Base-by-base conservation (phyloP, 1,140 invertebrate species). In the Ptiloglossa arizonensis region DNA sequence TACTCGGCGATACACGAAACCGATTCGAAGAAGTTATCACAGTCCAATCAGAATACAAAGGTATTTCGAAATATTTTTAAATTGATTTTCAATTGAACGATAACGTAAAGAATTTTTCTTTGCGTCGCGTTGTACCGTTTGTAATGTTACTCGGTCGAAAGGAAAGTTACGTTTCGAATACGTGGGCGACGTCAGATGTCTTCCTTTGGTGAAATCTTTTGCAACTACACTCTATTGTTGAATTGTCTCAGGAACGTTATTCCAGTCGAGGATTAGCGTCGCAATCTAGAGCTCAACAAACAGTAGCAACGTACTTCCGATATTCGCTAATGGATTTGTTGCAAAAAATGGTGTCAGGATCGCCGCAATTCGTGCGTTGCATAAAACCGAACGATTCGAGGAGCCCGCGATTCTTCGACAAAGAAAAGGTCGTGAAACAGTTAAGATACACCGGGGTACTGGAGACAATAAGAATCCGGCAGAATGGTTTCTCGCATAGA, bases 321-420 rank as follows among this genome's bases (percentile, higher is more conserved):
- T 97, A 96, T 88, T 97, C 96, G 0, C 88, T 97, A 32, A 97
- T 97, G 96, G 97, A 97, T 89, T 91, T 97, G 9, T 93, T 97
- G 19, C 96, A 97, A 88, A 97, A 97, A 90, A 97, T 97, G 95
- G 96, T 97, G 5, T 95, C 95, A 44, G 94, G 94, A 0, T 94
- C 94, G 9, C 96, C 96, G 4, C 96, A 97, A 89, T 97, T 97
- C 91, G 96, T 97, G 17, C 94, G 96, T 78, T 97, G 97, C 82
- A 95, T 97, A 52, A 96, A 97, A 91, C 97, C 97, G 6, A 97
- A 97, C 88, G 96, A 96, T 82, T 93, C 94, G 35, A 94, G 95
- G 79, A 93, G 94, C 46, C 94, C 96, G 1, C 94, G 95, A 79
- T 92, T 93, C 68, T 97, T 97, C 88, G 95, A 97, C 81, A 93